Base-by-base conservation (phyloP, 2,888 invertebrate species). In the Emesis furor region DNA sequence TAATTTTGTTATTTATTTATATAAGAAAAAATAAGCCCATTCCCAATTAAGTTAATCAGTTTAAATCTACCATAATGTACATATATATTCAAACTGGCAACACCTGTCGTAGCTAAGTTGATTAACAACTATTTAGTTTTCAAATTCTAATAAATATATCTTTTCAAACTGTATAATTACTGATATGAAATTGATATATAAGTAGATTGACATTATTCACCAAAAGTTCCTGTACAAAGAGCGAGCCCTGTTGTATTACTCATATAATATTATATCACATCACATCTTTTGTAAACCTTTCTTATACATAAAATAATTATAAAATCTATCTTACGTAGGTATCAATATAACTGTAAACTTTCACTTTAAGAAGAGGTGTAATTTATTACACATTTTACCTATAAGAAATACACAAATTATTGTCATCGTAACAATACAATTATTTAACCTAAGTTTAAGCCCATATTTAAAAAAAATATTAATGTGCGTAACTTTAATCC, bases 131-230 rank as follows among this genome's bases (percentile, higher is more conserved):
- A 86, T 85, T 84, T 83, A 85, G 83, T 88, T 88, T 87, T 81
- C 90, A 89, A 90, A 91, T 89, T 88, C 90, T 90, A 90, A 89
- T 91, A 91, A 91, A 91, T 93, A 93, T 92, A 92, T 91, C 91
- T 90, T 88, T 91, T 91, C 91, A 92, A 91, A 92, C 92, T 91
- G 92, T 91, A 89, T 91, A 92, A 90, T 93, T 92, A 92, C 91
- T 95, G 96, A 96, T 96, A 96, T 96, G 96, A 95, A 95, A 95
- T 95, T 95, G 95, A 95, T 96, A 96, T 95, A 91, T 93, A 92
- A 91, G 65, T 93, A 93, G 94, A 96, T 95, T 96, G 95, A 96
- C 95, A 94, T 95, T 93, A 94, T 93, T 95, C 95, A 94, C 93
- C 93, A 94, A 92, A 90, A 92, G 92, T 91, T 92, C 91, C 92